Conservation (phyloP, 2,888 invertebrate species). For the Leptarthrus brevirostris region DNA sequence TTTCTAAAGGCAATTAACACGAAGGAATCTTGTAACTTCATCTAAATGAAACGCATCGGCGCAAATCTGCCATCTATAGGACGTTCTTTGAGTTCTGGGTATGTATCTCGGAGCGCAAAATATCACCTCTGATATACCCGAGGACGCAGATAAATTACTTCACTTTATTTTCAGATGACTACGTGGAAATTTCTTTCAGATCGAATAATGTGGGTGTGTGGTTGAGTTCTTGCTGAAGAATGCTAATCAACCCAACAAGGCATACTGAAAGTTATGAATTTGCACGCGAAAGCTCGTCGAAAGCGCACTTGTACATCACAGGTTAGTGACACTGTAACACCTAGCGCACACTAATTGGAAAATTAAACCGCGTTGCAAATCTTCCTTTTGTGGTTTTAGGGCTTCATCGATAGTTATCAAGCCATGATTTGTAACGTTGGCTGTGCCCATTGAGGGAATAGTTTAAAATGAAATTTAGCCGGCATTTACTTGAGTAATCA, state of each 20-base stretch:
- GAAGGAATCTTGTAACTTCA: conserved; percentile 37
- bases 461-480: no score
- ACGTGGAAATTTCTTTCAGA: conserved; percentile 16
- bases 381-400: not conserved
- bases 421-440: no score
- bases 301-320: not conserved
- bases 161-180: not conserved
- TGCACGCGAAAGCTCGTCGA: conserved; percentile 14
- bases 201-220: not conserved
- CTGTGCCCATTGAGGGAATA: no score
- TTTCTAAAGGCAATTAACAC: conserved; percentile 39
- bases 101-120: not conserved
- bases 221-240: conserved; percentile 16
- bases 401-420: no score
- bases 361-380: not conserved
- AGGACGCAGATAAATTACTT: conserved; percentile 8
- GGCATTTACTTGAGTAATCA: no score
- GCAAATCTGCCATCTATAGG: conserved; percentile 25
- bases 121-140: not conserved
- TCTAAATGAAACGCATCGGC: conserved; percentile 31
- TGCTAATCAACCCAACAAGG: conserved; percentile 31
- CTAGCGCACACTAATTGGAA: conserved; percentile 2
- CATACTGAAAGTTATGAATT: conserved; percentile 13
- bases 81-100: not conserved
- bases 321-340: conserved; percentile 35